Conservation (phyloP, 2,113 vertebrate genomes). For the Callorhinus ursinus region DNA sequence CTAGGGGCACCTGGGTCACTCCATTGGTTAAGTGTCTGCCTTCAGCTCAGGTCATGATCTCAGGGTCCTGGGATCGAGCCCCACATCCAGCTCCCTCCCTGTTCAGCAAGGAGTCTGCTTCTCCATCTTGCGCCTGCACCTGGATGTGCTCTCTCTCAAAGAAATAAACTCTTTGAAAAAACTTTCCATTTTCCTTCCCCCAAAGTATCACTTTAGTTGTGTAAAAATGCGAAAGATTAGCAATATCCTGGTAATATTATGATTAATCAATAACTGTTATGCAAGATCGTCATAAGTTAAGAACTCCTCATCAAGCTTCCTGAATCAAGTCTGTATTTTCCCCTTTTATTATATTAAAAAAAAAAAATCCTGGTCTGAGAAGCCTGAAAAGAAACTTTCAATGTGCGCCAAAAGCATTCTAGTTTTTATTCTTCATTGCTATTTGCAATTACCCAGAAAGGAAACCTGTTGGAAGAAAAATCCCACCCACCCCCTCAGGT, state of each 20-base stretch:
- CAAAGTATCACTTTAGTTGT: not conserved
- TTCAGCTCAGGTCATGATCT: not conserved
- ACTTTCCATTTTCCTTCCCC: not conserved
- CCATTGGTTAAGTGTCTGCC: not conserved
- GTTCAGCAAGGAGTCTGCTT: not conserved
- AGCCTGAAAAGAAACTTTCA: not conserved
- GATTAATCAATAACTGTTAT: not conserved
- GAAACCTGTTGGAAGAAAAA: not conserved
- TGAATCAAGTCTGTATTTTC: not conserved
- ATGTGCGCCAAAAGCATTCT: not conserved
- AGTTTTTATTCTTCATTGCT: not conserved
- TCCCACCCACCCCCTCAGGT: not conserved
- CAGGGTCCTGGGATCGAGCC: not conserved
- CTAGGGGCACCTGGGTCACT: not conserved
- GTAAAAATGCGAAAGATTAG: slow-evolving; percentile 5
- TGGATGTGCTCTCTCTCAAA: not conserved
- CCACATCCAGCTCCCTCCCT: not conserved
- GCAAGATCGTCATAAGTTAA: not conserved
- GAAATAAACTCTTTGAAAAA: not conserved
- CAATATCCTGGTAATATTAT: not conserved
- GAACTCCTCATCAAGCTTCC: not conserved
- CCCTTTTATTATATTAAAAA: not conserved
- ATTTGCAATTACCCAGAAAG: not conserved
- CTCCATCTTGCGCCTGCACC: not conserved
- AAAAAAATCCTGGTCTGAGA: not conserved